Percentiles rank a stretch among this genome's conserved stretches.
Evolutionary conservation across 2,113 vertebrate species (phyloP).

Genomic region (Bathybates hornii): DNA sequence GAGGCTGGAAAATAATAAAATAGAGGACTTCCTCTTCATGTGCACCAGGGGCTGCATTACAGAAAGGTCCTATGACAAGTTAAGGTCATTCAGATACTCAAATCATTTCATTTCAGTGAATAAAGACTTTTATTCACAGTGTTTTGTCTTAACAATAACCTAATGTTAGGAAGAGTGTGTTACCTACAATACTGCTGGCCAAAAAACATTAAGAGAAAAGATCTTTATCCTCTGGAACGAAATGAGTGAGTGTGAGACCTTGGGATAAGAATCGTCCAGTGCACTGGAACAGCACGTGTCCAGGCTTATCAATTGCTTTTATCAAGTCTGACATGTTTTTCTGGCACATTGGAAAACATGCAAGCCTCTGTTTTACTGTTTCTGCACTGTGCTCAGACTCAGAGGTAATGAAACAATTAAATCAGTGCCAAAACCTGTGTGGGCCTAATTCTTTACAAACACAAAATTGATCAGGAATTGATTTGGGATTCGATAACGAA

Average conservation of each 20-base stretch:
- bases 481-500: not conserved
- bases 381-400: not conserved
- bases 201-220: not conserved
- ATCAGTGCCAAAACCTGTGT: not conserved
- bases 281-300: not conserved
- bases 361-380: not conserved
- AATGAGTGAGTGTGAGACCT: not conserved
- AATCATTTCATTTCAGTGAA: not conserved
- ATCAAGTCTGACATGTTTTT: not conserved
- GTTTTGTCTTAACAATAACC: not conserved
- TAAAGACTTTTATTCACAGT: not conserved
- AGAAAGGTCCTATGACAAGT: not conserved
- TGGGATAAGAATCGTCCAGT: not conserved
- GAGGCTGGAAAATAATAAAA: constrained; percentile 9
- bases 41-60: not conserved
- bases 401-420: not conserved
- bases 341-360: not conserved
- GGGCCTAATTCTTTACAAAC: not conserved
- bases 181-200: too few relatives aligned
- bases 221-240: not conserved
- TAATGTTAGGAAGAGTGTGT: not conserved
- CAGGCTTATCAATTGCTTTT: not conserved
- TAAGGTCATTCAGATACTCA: not conserved
- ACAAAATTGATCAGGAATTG: not conserved
- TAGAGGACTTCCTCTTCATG: constrained; percentile 19